Evolutionary conservation across 2,113 vertebrate genomes (phyloP).

Genomic region (Colius striatus): DNA sequence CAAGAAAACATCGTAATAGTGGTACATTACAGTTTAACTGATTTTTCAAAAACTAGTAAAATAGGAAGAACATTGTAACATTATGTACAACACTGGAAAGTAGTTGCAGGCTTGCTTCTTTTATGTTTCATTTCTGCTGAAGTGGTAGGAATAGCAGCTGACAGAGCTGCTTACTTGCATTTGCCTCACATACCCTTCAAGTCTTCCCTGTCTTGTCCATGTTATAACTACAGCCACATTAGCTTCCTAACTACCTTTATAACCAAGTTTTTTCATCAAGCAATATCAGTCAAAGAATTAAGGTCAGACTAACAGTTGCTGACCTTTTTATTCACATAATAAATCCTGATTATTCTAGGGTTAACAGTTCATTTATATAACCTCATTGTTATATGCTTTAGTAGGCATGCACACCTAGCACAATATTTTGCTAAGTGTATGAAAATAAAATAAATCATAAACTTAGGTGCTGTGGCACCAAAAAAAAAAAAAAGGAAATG

Average conservation of each 20-base stretch:
- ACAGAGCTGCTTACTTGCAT: not conserved
- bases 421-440: not conserved
- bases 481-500: not conserved
- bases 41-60: not conserved
- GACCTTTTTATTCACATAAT: not conserved
- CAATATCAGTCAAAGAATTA: not conserved
- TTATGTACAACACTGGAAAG: not conserved
- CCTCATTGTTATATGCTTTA: not conserved
- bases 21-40: not conserved
- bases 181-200: not conserved
- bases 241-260: not conserved
- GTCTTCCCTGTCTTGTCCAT: not conserved
- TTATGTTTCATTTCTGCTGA: not conserved
- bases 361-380: not conserved
- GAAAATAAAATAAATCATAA: not conserved
- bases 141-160: not conserved
- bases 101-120: not conserved
- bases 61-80: not conserved
- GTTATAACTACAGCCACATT: not conserved
- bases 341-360: not conserved
- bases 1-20: not conserved
- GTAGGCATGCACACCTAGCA: not conserved
- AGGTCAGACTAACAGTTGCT: not conserved
- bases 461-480: not conserved
- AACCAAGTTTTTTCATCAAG: not conserved